A percentile compares a stretch with the other conserved stretches of the same genome.
phyloP scores from a whole-genome alignment of 2,113 vertebrate genomes.

The Campylorhamphus procurvoides region DNA sequence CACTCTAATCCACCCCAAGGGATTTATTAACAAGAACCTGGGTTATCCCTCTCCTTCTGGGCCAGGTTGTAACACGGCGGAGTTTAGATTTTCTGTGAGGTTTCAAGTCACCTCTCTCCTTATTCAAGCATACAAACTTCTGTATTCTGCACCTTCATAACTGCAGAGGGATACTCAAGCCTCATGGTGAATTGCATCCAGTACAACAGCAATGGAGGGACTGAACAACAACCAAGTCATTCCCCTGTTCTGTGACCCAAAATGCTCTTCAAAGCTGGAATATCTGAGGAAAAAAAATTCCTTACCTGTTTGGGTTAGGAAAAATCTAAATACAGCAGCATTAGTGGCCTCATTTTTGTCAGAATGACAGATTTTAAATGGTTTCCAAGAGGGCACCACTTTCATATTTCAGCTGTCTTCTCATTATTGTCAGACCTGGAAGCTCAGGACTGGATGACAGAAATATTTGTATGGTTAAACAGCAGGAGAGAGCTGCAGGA shows the following conservation, averaged over 20 bases:
- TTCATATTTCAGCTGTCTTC: conserved; percentile 18
- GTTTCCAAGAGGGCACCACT: neutral
- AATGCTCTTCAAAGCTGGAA: neutral
- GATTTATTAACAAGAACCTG: too few species aligned
- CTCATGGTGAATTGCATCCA: neutral
- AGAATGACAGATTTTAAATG: neutral
- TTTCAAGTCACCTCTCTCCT: neutral
- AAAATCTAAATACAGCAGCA: neutral
- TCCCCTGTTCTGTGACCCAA: neutral
- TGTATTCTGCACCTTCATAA: neutral
- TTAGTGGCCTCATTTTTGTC: neutral
- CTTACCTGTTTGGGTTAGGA: neutral
- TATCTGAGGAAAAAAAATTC: neutral
- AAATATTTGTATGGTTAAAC: conserved; percentile 31
- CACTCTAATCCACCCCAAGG: too few species aligned
- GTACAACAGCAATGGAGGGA: neutral
- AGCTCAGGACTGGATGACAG: neutral
- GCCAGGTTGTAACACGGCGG: too few species aligned
- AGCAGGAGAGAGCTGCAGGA: neutral
- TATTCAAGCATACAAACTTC: neutral
- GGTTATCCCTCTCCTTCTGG: too few species aligned
- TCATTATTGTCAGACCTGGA: neutral
- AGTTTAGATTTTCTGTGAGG: too few species aligned
- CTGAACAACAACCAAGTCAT: neutral
- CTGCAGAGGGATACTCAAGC: neutral